phyloP scores from a whole-genome alignment of 2,113 vertebrate species.

The Dermatemys mawii region DNA sequence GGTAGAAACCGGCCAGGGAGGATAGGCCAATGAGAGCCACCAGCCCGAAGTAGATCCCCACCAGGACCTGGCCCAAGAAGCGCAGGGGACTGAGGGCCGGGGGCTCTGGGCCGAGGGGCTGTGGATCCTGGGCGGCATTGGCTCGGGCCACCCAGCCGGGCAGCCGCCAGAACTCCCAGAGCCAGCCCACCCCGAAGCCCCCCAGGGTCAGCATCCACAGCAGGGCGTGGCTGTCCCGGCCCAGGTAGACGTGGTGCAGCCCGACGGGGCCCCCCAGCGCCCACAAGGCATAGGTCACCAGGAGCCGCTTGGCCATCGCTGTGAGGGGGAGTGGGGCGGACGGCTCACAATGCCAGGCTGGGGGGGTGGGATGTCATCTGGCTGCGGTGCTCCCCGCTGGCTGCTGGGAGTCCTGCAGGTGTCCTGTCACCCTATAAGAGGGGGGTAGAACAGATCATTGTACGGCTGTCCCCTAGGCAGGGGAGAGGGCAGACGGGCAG shows the following conservation, averaged over 20 bases:
- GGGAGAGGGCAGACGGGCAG: not conserved
- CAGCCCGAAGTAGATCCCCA: slow-evolving; percentile 89
- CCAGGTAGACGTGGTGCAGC: slow-evolving; percentile 92
- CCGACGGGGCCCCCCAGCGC: slow-evolving; percentile 86
- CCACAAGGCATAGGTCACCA: slow-evolving; percentile 89
- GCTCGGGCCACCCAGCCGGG: slow-evolving; percentile 85
- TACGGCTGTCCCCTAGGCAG: not conserved
- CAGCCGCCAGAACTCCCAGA: slow-evolving; percentile 86
- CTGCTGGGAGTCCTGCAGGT: not conserved
- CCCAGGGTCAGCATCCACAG: slow-evolving; percentile 92
- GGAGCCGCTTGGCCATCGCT: slow-evolving; percentile 84
- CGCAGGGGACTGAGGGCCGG: slow-evolving; percentile 75
- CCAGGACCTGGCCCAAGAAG: slow-evolving; percentile 83
- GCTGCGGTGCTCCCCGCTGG: not conserved
- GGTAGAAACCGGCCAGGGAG: slow-evolving; percentile 83
- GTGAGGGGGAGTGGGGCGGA: not conserved
- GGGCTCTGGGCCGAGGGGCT: accelerated
- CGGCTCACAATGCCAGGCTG: accelerated
- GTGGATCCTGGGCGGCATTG: slow-evolving; percentile 21
- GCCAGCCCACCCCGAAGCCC: slow-evolving; percentile 89
- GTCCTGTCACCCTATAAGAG: not conserved
- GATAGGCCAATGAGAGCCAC: slow-evolving; percentile 85
- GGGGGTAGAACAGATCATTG: not conserved
- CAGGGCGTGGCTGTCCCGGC: slow-evolving; percentile 89
- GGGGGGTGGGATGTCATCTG: not conserved